Conservation (phyloP, 2,888 invertebrate species). For the Pristionchus fissidentatus region DNA sequence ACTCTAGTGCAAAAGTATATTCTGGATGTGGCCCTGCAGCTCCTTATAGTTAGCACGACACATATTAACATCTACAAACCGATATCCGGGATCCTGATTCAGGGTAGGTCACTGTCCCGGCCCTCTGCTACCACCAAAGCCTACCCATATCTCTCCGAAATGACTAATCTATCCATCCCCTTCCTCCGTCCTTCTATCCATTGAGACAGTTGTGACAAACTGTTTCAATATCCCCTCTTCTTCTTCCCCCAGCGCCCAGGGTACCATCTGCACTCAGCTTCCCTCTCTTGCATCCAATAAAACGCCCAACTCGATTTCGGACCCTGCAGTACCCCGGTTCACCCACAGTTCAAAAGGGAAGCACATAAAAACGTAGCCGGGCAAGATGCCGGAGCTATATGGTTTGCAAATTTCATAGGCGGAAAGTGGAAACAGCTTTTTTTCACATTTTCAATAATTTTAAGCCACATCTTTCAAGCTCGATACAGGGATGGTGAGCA, state of each 20-base stretch:
- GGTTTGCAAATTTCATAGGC: too few relatives aligned
- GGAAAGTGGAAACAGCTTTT: too few relatives aligned
- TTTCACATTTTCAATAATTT: too few relatives aligned
- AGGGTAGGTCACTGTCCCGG: background rate
- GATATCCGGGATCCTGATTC: background rate
- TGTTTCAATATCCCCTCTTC: background rate
- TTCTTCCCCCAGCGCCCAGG: slow-evolving; percentile 20
- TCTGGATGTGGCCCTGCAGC: too few relatives aligned
- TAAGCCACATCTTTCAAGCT: too few relatives aligned
- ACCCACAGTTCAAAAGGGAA: too few relatives aligned
- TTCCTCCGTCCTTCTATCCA: background rate
- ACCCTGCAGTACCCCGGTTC: too few relatives aligned
- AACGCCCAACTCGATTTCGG: too few relatives aligned
- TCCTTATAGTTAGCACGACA: background rate
- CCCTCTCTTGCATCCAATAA: background rate
- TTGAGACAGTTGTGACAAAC: slow-evolving; percentile 31
- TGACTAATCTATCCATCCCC: slow-evolving; percentile 28
- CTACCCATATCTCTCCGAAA: slow-evolving; percentile 14
- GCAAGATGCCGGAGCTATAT: too few relatives aligned
- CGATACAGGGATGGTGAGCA: too few relatives aligned
- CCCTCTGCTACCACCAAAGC: background rate
- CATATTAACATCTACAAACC: background rate
- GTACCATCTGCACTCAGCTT: background rate
- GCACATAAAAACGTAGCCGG: too few relatives aligned
- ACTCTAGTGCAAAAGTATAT: too few relatives aligned